A percentile compares a stretch with the other conserved stretches of the same genome.
These are phyloP conservation scores for Apis florea DNA, from an alignment of 1,140 invertebrate species.

Conservation along the genomic window DNA sequence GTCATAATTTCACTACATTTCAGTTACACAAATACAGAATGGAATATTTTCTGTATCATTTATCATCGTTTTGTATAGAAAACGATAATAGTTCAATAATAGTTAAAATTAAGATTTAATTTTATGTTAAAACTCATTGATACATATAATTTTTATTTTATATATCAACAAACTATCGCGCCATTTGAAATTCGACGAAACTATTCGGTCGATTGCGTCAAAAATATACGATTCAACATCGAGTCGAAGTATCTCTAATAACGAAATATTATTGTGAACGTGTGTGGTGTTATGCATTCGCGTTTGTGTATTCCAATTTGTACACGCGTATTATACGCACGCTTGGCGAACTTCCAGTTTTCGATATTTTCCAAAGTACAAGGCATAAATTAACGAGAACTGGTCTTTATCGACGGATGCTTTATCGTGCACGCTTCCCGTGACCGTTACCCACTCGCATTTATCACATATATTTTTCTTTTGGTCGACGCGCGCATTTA, in stretches of 20 bases:
- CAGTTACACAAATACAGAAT: too few relatives aligned
- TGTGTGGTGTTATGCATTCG: background rate
- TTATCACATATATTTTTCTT: constrained; percentile 30
- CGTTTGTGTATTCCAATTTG: background rate
- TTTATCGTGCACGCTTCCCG: constrained; percentile 36
- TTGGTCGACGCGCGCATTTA: constrained; percentile 10
- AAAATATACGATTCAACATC: background rate
- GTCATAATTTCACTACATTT: too few relatives aligned
- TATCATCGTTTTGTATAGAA: too few relatives aligned
- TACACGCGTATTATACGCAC: background rate
- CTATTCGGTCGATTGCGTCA: background rate
- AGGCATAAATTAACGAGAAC: constrained; percentile 29
- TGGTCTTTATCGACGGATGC: constrained; percentile 44
- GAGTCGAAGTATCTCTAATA: background rate
- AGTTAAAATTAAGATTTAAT: too few relatives aligned
- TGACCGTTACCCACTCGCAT: background rate
- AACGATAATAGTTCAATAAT: too few relatives aligned
- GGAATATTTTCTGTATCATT: too few relatives aligned
- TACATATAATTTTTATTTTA: too few relatives aligned
- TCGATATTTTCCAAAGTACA: constrained; percentile 71
- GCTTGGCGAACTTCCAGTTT: constrained; percentile 64
- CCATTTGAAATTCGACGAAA: background rate
- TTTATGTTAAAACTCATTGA: too few relatives aligned
- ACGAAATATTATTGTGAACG: background rate
- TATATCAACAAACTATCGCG: constrained; percentile 45